A percentile compares a stretch with the other conserved stretches of the same genome.
phyloP scores from a whole-genome alignment of 2,113 vertebrate genomes.

The Oxyura jamaicensis region DNA sequence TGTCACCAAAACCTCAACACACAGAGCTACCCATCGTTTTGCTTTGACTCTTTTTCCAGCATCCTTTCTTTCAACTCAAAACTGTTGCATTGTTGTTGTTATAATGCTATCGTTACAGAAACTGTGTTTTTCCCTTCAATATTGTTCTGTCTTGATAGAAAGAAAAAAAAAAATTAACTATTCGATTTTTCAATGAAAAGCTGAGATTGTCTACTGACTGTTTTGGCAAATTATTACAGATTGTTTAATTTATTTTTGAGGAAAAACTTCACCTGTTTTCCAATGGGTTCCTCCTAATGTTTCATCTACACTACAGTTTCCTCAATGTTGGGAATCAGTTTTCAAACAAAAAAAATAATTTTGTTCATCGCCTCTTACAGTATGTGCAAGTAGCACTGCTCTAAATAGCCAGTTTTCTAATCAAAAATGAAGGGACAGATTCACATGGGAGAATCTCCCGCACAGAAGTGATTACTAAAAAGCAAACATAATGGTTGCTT shows the following conservation, averaged over 20 bases:
- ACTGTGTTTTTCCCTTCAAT: neutral
- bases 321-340: neutral
- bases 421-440: neutral
- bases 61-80: neutral
- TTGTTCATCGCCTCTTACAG: neutral
- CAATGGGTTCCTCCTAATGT: neutral
- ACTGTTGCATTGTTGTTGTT: neutral
- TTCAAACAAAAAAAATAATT: constrained; percentile 6
- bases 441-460: neutral
- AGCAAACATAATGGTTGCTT: neutral
- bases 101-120: neutral
- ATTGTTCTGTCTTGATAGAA: neutral
- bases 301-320: neutral
- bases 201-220: neutral
- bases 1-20: neutral
- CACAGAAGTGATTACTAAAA: constrained; percentile 3
- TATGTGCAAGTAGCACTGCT: neutral
- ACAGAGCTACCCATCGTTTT: neutral
- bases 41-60: neutral
- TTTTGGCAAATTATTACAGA: neutral
- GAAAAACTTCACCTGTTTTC: neutral
- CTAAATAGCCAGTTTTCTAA: neutral
- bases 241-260: neutral
- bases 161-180: neutral
- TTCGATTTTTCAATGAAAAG: neutral